Conservation (phyloP, 2,113 vertebrate species). For the Panthera uncia region DNA sequence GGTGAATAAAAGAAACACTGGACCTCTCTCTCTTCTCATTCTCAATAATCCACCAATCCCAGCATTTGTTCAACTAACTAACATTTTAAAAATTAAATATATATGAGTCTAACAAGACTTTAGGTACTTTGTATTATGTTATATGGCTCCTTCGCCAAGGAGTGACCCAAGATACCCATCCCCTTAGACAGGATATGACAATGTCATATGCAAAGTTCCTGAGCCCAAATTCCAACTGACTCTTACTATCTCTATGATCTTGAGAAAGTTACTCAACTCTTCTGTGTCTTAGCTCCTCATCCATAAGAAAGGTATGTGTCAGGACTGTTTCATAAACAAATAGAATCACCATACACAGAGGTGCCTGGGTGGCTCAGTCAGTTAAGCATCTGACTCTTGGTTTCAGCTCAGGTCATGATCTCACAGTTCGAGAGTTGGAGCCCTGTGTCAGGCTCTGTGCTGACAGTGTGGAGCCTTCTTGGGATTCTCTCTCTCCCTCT, state of each 20-base stretch:
- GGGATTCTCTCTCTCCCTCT: no score
- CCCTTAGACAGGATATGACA: neutral
- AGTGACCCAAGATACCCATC: neutral
- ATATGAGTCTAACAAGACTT: neutral
- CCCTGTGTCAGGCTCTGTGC: no score
- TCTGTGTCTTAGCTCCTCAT: neutral
- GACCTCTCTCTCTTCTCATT: neutral
- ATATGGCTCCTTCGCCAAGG: neutral
- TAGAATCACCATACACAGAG: neutral
- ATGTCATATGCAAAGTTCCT: neutral
- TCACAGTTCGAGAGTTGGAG: no score
- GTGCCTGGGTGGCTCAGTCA: no score
- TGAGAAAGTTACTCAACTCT: neutral
- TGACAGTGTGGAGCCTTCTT: no score
- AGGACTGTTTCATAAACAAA: neutral
- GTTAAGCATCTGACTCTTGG: no score
- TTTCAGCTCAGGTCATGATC: no score
- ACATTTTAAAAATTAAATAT: neutral
- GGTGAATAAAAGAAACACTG: neutral
- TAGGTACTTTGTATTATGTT: neutral
- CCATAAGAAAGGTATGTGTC: neutral
- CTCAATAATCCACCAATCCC: neutral
- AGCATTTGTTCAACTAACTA: neutral
- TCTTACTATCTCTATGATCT: neutral
- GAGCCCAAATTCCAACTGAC: neutral